Conservation (phyloP, 2,888 invertebrate genomes). For the Heliconius aoede region DNA sequence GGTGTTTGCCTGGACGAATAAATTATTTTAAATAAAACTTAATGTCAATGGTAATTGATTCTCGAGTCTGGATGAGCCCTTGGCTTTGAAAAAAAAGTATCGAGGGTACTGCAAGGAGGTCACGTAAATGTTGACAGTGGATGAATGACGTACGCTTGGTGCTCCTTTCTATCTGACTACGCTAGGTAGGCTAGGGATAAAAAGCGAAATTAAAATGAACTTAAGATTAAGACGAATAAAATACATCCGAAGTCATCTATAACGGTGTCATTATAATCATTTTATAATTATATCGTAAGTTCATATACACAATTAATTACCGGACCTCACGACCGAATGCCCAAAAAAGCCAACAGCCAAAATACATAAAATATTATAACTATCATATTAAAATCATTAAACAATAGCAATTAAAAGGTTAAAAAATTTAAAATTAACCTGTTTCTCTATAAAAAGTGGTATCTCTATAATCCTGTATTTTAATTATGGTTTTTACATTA, state of each 20-base stretch:
- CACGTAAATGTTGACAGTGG: too few relatives aligned
- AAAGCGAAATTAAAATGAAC: too few relatives aligned
- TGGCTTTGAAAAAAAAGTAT: too few relatives aligned
- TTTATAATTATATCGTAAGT: conserved; percentile 1
- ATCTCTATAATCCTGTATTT: conserved; percentile 42
- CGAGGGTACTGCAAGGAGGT: too few relatives aligned
- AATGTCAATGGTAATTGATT: too few relatives aligned
- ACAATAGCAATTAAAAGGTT: conserved; percentile 35
- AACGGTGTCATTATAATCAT: not conserved
- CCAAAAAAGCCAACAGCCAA: not conserved
- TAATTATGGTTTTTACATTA: conserved; percentile 44
- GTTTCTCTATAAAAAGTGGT: conserved; percentile 34
- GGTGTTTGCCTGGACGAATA: too few relatives aligned
- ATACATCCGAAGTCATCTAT: fast-evolving
- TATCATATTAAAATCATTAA: conserved; percentile 31
- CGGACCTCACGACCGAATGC: not conserved
- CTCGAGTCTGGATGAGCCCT: too few relatives aligned
- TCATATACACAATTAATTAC: not conserved
- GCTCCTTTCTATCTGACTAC: too few relatives aligned
- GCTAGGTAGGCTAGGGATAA: too few relatives aligned
- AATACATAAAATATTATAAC: conserved; percentile 17
- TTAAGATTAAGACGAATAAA: not conserved
- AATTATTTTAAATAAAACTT: too few relatives aligned
- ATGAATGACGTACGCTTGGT: too few relatives aligned
- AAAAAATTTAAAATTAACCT: conserved; percentile 27